phyloP scores from a whole-genome alignment of 2,888 invertebrate genomes.

The Eugnorisma glareosa region DNA sequence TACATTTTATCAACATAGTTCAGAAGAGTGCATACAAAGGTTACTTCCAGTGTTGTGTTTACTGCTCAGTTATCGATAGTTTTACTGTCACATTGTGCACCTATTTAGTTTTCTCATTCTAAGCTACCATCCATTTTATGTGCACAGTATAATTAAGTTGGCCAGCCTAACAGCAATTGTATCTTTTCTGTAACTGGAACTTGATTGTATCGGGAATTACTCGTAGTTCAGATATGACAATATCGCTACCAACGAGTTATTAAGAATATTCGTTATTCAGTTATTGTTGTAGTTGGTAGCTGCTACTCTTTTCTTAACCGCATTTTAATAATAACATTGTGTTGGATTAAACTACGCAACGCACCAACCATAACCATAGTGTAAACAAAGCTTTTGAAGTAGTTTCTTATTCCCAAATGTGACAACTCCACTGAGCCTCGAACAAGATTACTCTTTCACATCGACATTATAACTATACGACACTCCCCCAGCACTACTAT shows the following conservation, averaged over 20 bases:
- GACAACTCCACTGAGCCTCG: neutral
- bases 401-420: neutral
- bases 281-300: neutral
- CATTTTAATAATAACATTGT: neutral
- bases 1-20: conserved; percentile 16
- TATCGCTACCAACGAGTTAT: neutral
- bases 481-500: conserved; percentile 4
- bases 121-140: neutral
- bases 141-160: neutral
- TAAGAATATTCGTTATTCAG: too few relatives aligned
- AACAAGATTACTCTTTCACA: neutral
- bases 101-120: neutral
- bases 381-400: neutral
- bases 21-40: neutral
- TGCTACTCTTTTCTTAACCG: too few relatives aligned
- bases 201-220: neutral
- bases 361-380: neutral
- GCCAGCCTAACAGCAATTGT: neutral
- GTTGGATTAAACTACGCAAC: neutral
- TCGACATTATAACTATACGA: conserved; percentile 18
- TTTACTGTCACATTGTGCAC: neutral
- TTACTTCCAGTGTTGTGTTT: conserved; percentile 19
- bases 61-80: neutral
- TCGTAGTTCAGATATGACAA: too few relatives aligned
- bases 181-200: neutral